Conservation (phyloP, 64 coral and sea anemone genomes). For the Montipora foliosa region DNA sequence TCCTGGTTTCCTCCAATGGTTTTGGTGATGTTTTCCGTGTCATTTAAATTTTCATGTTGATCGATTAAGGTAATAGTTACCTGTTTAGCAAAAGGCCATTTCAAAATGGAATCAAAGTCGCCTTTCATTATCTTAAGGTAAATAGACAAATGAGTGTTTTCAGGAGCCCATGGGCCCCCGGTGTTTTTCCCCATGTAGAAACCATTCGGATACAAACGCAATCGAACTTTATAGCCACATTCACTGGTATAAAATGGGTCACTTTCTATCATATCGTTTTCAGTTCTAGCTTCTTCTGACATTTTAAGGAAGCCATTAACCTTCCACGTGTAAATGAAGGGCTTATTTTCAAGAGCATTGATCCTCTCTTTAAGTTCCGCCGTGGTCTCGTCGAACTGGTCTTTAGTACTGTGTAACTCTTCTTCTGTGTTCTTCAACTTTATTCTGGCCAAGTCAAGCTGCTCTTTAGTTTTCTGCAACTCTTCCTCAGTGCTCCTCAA, state of each 20-base stretch:
- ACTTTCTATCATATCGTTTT: background rate
- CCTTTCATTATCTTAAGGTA: conserved; percentile 20
- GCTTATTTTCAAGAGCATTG: background rate
- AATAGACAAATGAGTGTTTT: background rate
- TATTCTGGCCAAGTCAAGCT: too few species aligned
- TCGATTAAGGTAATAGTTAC: background rate
- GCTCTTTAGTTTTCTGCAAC: too few species aligned
- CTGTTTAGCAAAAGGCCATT: conserved; percentile 11
- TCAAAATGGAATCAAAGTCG: background rate
- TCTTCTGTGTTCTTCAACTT: too few species aligned
- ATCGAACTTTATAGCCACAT: background rate
- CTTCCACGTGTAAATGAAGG: background rate
- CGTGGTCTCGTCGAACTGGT: background rate
- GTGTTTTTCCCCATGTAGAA: background rate
- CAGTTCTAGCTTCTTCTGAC: background rate
- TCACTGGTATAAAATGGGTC: background rate
- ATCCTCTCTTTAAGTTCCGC: background rate
- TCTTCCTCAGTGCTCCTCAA: too few species aligned
- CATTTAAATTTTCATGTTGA: background rate
- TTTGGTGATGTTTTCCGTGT: background rate
- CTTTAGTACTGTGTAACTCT: background rate
- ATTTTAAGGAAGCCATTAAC: background rate
- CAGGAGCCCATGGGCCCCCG: too few species aligned
- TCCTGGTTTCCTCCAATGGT: too few species aligned
- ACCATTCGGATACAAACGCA: background rate